A percentile compares a stretch with the other conserved stretches of the same genome.
These are phyloP conservation scores for Callinectes sapidus DNA, from an alignment of 2,888 invertebrate genomes.

Conservation along the genomic window DNA sequence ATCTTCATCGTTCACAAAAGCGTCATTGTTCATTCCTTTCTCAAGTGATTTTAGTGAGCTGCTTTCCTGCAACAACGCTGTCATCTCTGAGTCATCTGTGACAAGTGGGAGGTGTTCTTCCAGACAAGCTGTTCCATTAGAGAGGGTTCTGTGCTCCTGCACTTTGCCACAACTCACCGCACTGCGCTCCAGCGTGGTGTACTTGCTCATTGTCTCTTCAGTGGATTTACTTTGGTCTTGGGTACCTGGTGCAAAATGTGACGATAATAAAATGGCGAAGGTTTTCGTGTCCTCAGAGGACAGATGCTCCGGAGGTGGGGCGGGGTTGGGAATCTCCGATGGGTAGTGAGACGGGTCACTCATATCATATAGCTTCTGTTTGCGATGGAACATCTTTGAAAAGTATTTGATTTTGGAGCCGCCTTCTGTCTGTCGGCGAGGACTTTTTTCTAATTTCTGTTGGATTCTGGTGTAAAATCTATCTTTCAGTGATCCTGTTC, in stretches of 20 bases:
- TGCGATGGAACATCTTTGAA: conserved; percentile 49
- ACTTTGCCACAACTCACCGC: not conserved
- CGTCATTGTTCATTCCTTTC: not conserved
- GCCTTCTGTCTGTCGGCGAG: not conserved
- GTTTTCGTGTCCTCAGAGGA: not conserved
- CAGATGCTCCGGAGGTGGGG: not conserved
- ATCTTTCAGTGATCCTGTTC: conserved; percentile 44
- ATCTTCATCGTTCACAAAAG: not conserved
- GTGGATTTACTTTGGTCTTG: not conserved
- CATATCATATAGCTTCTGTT: conserved; percentile 57
- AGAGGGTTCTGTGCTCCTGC: not conserved
- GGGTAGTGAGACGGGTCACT: not conserved
- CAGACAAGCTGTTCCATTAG: not conserved
- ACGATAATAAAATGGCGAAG: conserved; percentile 3
- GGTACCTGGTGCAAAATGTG: not conserved
- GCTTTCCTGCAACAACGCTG: not conserved
- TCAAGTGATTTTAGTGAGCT: not conserved
- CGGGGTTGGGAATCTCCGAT: conserved; percentile 29
- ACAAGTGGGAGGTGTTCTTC: not conserved
- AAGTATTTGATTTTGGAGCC: conserved; percentile 21
- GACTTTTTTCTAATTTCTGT: conserved; percentile 12
- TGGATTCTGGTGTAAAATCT: conserved; percentile 43
- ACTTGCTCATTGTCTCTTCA: not conserved
- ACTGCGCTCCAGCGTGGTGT: not conserved
- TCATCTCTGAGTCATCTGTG: not conserved